Evolutionary conservation across 1,140 invertebrate species (phyloP).

Genomic region (Amyelois transitella): DNA sequence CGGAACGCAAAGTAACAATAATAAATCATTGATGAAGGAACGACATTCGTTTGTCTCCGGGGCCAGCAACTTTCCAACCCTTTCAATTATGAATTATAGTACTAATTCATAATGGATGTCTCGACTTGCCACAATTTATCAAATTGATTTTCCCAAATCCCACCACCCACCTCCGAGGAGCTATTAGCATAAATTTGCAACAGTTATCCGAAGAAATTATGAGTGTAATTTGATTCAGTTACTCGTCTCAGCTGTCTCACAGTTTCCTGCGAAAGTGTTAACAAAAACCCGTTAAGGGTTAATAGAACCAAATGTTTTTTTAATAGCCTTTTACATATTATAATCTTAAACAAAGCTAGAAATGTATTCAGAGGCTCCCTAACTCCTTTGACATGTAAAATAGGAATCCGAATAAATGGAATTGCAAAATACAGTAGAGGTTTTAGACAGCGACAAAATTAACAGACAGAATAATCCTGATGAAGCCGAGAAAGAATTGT

Average conservation of each 20-base stretch:
- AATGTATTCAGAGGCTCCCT: too few relatives aligned
- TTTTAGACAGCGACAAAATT: not conserved
- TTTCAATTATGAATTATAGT: constrained; percentile 69
- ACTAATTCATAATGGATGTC: constrained; percentile 65
- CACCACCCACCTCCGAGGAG: constrained; percentile 26
- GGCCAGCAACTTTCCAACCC: constrained; percentile 49
- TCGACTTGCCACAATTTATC: constrained; percentile 57
- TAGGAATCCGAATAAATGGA: too few relatives aligned
- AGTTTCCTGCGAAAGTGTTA: not conserved
- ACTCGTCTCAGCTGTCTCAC: constrained; percentile 15
- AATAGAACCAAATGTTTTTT: too few relatives aligned
- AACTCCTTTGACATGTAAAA: too few relatives aligned
- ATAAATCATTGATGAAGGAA: constrained; percentile 68
- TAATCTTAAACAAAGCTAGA: too few relatives aligned
- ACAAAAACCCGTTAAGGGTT: too few relatives aligned
- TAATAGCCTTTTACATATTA: too few relatives aligned
- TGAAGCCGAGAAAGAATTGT: not conserved
- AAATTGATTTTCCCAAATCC: constrained; percentile 60
- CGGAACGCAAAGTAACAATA: constrained; percentile 41
- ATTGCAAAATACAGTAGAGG: too few relatives aligned
- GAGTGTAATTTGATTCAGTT: constrained; percentile 43
- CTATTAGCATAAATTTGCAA: constrained; percentile 51
- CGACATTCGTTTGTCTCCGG: constrained; percentile 63
- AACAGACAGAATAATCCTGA: not conserved
- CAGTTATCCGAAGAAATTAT: constrained; percentile 50